These are phyloP conservation scores for Zoroaster sp. DNA, from an alignment of 53 echinoderm and acorn worm species.

Conservation along the genomic window DNA sequence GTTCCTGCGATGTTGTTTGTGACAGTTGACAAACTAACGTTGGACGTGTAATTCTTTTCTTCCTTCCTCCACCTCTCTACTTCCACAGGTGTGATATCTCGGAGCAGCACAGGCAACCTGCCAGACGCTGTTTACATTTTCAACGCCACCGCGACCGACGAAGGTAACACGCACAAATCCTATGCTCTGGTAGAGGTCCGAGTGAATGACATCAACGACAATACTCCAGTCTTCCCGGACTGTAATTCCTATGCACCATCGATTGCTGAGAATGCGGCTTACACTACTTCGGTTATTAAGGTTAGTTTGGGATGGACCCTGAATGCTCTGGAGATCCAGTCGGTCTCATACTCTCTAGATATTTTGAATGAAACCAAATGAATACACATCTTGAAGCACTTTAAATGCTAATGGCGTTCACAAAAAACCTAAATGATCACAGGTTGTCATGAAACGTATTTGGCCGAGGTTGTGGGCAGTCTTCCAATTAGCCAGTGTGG, in stretches of 20 bases:
- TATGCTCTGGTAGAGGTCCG: constrained; percentile 59
- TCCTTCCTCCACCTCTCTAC: background rate
- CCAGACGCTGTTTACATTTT: constrained; percentile 67
- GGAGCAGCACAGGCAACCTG: background rate
- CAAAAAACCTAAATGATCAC: too few species aligned
- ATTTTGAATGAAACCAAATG: too few species aligned
- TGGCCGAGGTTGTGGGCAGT: too few species aligned
- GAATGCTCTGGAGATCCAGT: too few species aligned
- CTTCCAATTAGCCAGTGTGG: too few species aligned
- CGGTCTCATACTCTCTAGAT: too few species aligned
- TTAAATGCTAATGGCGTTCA: too few species aligned
- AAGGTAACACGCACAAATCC: background rate
- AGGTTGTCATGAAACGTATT: too few species aligned
- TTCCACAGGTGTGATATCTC: constrained; percentile 68
- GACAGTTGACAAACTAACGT: too few species aligned
- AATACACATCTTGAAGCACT: too few species aligned
- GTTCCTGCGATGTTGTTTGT: too few species aligned
- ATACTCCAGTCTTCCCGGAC: constrained; percentile 75
- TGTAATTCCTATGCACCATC: constrained; percentile 62
- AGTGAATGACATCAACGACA: constrained; percentile 94
- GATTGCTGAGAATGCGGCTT: constrained; percentile 58
- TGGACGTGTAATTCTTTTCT: background rate
- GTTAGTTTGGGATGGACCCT: too few species aligned
- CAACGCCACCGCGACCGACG: constrained; percentile 71
- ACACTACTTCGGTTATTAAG: constrained; percentile 55